A percentile compares a stretch with the other conserved stretches of the same genome.
Conservation (phyloP, 2,888 invertebrate genomes). For the Drosophila algonquin region DNA sequence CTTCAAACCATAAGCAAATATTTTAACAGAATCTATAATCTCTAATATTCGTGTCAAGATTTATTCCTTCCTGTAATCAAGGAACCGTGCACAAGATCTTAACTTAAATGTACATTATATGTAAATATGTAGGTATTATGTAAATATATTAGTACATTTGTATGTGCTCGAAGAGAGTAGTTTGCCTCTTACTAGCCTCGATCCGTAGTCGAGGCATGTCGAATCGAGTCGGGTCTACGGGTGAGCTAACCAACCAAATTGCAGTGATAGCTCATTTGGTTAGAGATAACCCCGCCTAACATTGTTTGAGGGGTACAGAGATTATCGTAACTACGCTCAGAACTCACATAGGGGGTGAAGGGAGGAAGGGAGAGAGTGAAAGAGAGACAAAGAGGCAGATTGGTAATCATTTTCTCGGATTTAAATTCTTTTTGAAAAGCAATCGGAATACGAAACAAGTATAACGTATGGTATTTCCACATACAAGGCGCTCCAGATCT, state of each 20-base stretch:
- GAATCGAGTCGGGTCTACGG: slow-evolving; percentile 21
- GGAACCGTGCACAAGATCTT: too few species aligned
- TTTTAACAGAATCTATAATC: not conserved
- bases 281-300: slow-evolving; percentile 35
- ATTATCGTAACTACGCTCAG: slow-evolving; percentile 36
- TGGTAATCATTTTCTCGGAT: slow-evolving; percentile 7
- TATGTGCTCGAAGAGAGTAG: not conserved
- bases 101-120: too few species aligned
- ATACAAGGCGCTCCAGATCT: slow-evolving; percentile 7
- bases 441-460: slow-evolving; percentile 5
- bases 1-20: too few species aligned
- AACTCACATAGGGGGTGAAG: not conserved
- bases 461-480: not conserved
- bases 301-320: slow-evolving; percentile 22
- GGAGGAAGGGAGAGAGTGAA: not conserved
- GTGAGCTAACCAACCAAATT: slow-evolving; percentile 28
- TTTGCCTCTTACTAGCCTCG: not conserved
- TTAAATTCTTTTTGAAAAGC: slow-evolving; percentile 1
- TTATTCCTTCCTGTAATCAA: too few species aligned
- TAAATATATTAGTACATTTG: too few species aligned
- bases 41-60: not conserved
- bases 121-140: too few species aligned
- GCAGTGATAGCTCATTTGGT: slow-evolving; percentile 37
- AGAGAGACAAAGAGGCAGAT: not conserved
- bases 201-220: slow-evolving; percentile 9